Evolutionary conservation across 1,140 invertebrate genomes (phyloP), one percentile per base, ranked within the genome.

Genomic region (Mizuhopecten yessoensis): DNA sequence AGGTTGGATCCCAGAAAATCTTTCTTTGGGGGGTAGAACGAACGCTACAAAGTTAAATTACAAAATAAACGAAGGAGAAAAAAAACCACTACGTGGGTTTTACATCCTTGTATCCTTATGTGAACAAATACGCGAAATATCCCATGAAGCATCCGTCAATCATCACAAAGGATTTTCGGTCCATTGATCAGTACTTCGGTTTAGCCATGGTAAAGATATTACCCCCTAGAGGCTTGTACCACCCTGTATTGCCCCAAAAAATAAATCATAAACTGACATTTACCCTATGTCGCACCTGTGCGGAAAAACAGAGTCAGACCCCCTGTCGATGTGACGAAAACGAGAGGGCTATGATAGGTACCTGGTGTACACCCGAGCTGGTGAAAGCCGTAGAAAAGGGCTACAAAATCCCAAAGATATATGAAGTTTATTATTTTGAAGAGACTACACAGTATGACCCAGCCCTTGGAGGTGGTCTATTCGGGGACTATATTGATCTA

Each of bases 341-440:
- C 34, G 86, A 97, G 86, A 90, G 96, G 42, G 34, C 90, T 0
- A 91, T 97, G 17, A 93, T 87, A 0, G 96, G 96, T 86, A 96
- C 95, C 10, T 97, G 96, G 95, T 94, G 95, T 0, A 93, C 94
- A 15, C 93, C 95, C 34, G 96, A 97, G 93, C 17, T 97, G 5
- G 33, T 89, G 34, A 94, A 95, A 91, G 96, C 96, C 0, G 33
- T 96, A 3, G 87, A 94, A 39, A 90, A 89, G 49, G 96, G 95
- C 0, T 97, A 97, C 87, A 92, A 91, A 89, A 93, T 97, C 39
- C 0, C 95, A 2, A 87, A 95, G 15, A 93, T 96, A 20, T 94
- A 93, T 86, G 96, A 97, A 93, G 94, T 97, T 17, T 97, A 96
- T 94, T 91, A 96, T 45, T 94, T 87, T 39, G 49, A 87, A 34